Evolutionary conservation across 2,797 vertebrate species (phyloP).

Genomic region (Gadopsis bispinosus): DNA sequence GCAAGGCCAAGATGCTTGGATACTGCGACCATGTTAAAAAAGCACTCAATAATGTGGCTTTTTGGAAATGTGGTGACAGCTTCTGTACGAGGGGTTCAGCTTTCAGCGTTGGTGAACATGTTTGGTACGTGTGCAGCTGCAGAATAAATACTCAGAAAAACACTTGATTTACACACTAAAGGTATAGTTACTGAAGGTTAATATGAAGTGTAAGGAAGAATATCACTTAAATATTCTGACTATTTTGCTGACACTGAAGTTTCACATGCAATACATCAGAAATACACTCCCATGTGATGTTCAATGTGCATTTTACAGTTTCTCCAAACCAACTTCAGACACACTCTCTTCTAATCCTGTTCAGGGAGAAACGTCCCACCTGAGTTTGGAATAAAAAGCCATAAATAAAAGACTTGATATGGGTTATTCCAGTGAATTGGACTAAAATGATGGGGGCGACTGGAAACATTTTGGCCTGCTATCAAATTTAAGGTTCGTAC

Average conservation of each 20-base stretch:
- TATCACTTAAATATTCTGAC: slow-evolving; percentile 46
- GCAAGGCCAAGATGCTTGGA: slow-evolving; percentile 84
- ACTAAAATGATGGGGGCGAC: slow-evolving; percentile 68
- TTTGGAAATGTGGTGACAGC: slow-evolving; percentile 83
- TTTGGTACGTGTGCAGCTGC: slow-evolving; percentile 72
- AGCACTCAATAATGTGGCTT: slow-evolving; percentile 85
- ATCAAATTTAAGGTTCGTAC: slow-evolving; percentile 81
- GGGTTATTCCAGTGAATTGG: slow-evolving; percentile 72
- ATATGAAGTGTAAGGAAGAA: slow-evolving; percentile 48
- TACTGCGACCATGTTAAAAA: slow-evolving; percentile 86
- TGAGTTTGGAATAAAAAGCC: slow-evolving; percentile 62
- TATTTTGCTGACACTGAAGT: slow-evolving; percentile 48
- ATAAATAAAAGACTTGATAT: slow-evolving; percentile 77
- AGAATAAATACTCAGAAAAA: slow-evolving; percentile 50
- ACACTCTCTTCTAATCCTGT: slow-evolving; percentile 44
- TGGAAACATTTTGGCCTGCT: slow-evolving; percentile 78
- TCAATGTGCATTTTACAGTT: slow-evolving; percentile 51
- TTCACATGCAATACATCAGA: slow-evolving; percentile 53
- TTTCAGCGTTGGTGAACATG: slow-evolving; percentile 79
- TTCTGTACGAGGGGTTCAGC: slow-evolving; percentile 74
- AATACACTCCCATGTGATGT: slow-evolving; percentile 42
- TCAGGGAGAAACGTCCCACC: slow-evolving; percentile 55
- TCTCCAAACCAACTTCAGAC: slow-evolving; percentile 50
- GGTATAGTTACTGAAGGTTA: slow-evolving; percentile 44
- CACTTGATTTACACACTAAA: slow-evolving; percentile 52